A percentile compares a stretch with the other conserved stretches of the same genome.
phyloP scores from a whole-genome alignment of 2,113 vertebrate species.

The Rynchops niger region DNA sequence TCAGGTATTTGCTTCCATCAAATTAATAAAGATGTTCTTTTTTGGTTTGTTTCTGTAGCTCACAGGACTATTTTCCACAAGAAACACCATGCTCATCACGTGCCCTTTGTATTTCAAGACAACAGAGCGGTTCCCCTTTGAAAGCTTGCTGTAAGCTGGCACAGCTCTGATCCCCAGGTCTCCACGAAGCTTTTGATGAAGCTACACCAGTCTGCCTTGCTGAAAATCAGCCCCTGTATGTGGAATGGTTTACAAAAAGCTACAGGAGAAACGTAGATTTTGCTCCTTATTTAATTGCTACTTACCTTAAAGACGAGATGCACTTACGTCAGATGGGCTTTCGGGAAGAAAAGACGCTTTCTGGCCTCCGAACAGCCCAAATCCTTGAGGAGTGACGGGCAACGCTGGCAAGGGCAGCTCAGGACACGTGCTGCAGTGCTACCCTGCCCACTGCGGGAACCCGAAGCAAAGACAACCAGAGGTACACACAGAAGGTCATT shows the following conservation, averaged over 20 bases:
- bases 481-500: background rate
- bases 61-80: background rate
- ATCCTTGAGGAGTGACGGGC: background rate
- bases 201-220: background rate
- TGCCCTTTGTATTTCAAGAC: background rate
- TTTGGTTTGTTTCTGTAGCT: background rate
- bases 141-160: background rate
- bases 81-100: background rate
- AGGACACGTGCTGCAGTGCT: accelerated
- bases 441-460: too few species aligned
- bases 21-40: background rate
- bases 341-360: background rate
- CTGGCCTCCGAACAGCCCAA: background rate
- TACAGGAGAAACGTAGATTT: background rate
- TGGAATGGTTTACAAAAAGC: background rate
- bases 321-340: background rate
- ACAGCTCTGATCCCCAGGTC: background rate
- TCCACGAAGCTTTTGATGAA: background rate
- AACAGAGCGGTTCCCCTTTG: background rate
- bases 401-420: background rate
- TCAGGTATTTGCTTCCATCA: background rate
- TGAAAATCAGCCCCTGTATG: background rate
- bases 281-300: background rate
- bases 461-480: background rate
- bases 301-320: background rate